Evolutionary conservation across 2,888 invertebrate genomes (phyloP).

Genomic region (Sthenelais limicola): DNA sequence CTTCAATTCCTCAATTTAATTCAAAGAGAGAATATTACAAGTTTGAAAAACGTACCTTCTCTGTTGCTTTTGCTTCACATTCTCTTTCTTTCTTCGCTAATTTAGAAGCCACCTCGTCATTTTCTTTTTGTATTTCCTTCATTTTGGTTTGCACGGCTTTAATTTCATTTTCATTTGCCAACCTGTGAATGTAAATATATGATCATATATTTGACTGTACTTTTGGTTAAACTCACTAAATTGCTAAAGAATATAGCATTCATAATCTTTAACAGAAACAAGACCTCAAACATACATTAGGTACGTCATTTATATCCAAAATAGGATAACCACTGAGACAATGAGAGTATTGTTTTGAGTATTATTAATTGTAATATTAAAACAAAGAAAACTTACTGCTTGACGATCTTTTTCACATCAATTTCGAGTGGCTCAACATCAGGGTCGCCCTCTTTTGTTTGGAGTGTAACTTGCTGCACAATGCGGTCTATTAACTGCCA

Average conservation of each 20-base stretch:
- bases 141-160: slow-evolving; percentile 89
- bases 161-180: slow-evolving; percentile 94
- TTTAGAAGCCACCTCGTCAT: slow-evolving; percentile 87
- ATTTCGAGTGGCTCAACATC: slow-evolving; percentile 90
- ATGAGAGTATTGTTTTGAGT: neutral
- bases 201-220: too few relatives aligned
- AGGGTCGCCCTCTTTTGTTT: slow-evolving; percentile 83
- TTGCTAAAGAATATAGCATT: too few relatives aligned
- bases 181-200: slow-evolving; percentile 66
- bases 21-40: too few relatives aligned
- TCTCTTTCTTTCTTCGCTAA: slow-evolving; percentile 93
- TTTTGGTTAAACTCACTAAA: too few relatives aligned
- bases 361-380: slow-evolving; percentile 3
- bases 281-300: too few relatives aligned
- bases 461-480: slow-evolving; percentile 92
- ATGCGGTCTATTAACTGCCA: slow-evolving; percentile 96
- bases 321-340: neutral
- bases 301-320: too few relatives aligned
- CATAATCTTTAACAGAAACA: too few relatives aligned
- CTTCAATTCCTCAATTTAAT: too few relatives aligned
- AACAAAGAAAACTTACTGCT: slow-evolving; percentile 75
- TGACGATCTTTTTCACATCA: slow-evolving; percentile 92
- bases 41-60: slow-evolving; percentile 76
- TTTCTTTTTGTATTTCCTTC: slow-evolving; percentile 89
- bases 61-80: slow-evolving; percentile 88